Conservation (phyloP, 2,888 invertebrate species). For the Cryptophagus acutangulus region DNA sequence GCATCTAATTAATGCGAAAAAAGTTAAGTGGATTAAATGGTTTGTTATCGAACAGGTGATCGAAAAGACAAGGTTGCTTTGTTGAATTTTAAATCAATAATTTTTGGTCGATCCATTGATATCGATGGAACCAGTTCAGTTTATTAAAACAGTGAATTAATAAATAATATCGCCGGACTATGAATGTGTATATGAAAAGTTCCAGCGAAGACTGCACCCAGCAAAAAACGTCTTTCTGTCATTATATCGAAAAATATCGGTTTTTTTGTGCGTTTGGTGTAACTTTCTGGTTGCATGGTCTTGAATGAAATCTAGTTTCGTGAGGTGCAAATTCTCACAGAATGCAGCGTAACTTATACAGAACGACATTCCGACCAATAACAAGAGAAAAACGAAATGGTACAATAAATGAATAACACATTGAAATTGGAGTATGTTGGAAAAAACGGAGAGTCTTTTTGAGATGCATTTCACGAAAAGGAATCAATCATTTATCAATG, state of each 20-base stretch:
- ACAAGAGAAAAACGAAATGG: not conserved
- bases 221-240: constrained; percentile 31
- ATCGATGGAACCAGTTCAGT: constrained; percentile 31
- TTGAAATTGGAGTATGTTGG: constrained; percentile 2
- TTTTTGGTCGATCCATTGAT: constrained; percentile 31
- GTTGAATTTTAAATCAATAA: constrained; percentile 3
- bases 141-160: constrained; percentile 40
- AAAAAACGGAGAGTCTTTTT: too few relatives aligned
- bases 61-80: constrained; percentile 12
- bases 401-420: constrained; percentile 7
- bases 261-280: constrained; percentile 24
- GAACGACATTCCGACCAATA: constrained; percentile 7
- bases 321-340: constrained; percentile 31
- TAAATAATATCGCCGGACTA: constrained; percentile 37
- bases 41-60: constrained; percentile 14
- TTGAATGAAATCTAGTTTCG: constrained; percentile 29
- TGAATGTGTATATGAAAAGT: constrained; percentile 34
- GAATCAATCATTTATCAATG: too few relatives aligned
- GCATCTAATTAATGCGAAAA: too few relatives aligned
- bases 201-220: too few relatives aligned
- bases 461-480: too few relatives aligned
- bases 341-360: constrained; percentile 9
- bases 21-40: constrained; percentile 6
- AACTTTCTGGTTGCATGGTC: constrained; percentile 15
- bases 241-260: constrained; percentile 16